Evolutionary conservation across 2,888 invertebrate genomes (phyloP).

Genomic region (Agrotis clavis): DNA sequence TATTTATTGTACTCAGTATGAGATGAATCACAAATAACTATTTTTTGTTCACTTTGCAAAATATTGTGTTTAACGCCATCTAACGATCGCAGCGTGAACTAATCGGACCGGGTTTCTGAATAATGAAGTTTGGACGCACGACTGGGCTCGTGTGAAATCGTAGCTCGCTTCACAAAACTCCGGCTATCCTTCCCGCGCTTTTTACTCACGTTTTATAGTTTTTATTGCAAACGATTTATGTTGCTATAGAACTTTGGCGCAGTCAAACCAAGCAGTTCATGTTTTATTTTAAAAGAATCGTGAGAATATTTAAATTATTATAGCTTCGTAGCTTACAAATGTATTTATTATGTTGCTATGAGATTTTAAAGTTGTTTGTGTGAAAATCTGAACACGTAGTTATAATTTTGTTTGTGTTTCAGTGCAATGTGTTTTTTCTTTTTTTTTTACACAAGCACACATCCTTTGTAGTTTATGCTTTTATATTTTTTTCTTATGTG

Average conservation of each 20-base stretch:
- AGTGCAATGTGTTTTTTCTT: background rate
- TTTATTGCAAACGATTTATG: conserved; percentile 53
- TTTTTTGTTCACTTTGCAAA: background rate
- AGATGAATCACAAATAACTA: background rate
- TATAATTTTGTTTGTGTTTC: background rate
- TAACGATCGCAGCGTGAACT: conserved; percentile 50
- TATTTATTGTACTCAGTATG: background rate
- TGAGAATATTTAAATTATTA: conserved; percentile 17
- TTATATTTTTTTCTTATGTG: background rate
- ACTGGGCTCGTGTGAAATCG: conserved; percentile 46
- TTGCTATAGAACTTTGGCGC: conserved; percentile 30
- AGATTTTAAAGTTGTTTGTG: conserved; percentile 18
- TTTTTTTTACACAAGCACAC: background rate
- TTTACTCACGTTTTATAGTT: conserved; percentile 29
- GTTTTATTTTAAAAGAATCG: conserved; percentile 30
- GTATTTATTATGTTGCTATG: conserved; percentile 1
- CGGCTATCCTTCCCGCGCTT: conserved; percentile 42
- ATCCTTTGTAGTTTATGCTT: background rate
- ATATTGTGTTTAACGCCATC: conserved; percentile 54
- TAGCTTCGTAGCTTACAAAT: background rate
- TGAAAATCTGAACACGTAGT: background rate
- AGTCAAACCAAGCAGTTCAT: conserved; percentile 26
- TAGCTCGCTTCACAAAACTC: conserved; percentile 37
- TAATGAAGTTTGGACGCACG: conserved; percentile 61
- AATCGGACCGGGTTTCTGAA: conserved; percentile 28